Base-by-base conservation (phyloP, 2,888 invertebrate species). In the Periphyllus acericola region DNA sequence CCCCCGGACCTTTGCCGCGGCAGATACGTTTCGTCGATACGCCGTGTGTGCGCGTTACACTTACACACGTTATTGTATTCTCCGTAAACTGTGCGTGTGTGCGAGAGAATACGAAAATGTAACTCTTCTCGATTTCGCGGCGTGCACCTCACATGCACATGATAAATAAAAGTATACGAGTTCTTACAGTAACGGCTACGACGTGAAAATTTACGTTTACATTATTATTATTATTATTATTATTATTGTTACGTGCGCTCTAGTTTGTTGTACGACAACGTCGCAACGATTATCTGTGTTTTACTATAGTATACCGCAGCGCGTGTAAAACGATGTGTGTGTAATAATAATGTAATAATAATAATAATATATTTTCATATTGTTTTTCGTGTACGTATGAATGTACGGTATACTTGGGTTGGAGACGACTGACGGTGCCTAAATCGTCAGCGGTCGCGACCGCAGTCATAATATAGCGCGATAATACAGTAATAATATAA, bases 1-100 rank as follows among this genome's bases (percentile, higher is more conserved):
- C 68, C 68, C 52, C 78, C 55, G 55, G 78, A 78, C 78, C 19
- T 78, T 55, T 78, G 21, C 32, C 8, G 21, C 32, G 55, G 36
- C 36, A 36, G 55, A 78, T 32, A 78, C 32, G 19, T 52, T 52
- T 29, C 76, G 76, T 76, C 52, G 71, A 72, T 72, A 21, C 34
- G 52, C 17, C 5, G 52, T 11, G 14, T 9, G 52, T n/a, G 68
- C 11, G 68, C n/a, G 60, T n/a, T 85, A 68, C 6, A 25, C 21
- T 4, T 9, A 46, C 14, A 46, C 14, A 46, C 11, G 11, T 9
- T 46, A 46, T 46, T 52, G 21, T 25, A 66, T 9, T n/a, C 5
- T 66, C n/a, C 5, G 60, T 21, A 66, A 9, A 66, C 9, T n/a
- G n/a, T 66, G 3, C 25, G 8, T n/a, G 2, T 25, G 60, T 1